Evolutionary conservation across 2,113 vertebrate genomes (phyloP), one percentile per base, ranked within the genome.

Genomic region (Helogale parvula): DNA sequence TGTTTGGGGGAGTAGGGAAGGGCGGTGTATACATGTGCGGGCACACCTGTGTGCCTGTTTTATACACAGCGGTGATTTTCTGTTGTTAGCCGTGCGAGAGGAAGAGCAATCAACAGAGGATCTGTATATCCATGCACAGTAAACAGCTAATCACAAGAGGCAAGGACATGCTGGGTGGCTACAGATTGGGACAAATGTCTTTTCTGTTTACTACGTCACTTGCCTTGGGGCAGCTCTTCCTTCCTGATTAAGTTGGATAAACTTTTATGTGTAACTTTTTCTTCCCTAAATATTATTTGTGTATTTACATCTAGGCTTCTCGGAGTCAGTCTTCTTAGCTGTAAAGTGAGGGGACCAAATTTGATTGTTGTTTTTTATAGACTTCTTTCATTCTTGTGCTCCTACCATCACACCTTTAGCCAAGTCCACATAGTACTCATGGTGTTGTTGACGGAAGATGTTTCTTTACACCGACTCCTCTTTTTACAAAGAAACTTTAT

Each of bases 401-500:
- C 41, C 41, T 33, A 10, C 41, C n/a, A 83, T 94, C 16, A 25
- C 50, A 57, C 21, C 31, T 60, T 68, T 16, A 84, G 71, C 31
- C 63, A 81, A 80, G 19, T 47, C 19, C 15, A 0, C 57, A 29
- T 76, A 35, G 12, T 76, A 50, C 25, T 27, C 19, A 9, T 54
- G 41, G 25, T 19, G 9, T 29, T 66, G 35, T 81, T 60, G 27
- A 45, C 15, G 71, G 23, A 50, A 90, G 87, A 87, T 33, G 74
- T 96, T 76, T 93, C 50, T 91, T 77, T 77, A 86, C 50, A 47
- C 80, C 85, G 47, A 81, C 8, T 52, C 16, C 17, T 74, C 15
- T 87, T 90, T 81, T 93, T 68, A 50, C 57, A 89, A 80, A 27
- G 54, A 74, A 86, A 86, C 21, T 76, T 82, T 54, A 50, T 92